phyloP scores from a whole-genome alignment of 2,888 invertebrate genomes.

The Apodemia zela region DNA sequence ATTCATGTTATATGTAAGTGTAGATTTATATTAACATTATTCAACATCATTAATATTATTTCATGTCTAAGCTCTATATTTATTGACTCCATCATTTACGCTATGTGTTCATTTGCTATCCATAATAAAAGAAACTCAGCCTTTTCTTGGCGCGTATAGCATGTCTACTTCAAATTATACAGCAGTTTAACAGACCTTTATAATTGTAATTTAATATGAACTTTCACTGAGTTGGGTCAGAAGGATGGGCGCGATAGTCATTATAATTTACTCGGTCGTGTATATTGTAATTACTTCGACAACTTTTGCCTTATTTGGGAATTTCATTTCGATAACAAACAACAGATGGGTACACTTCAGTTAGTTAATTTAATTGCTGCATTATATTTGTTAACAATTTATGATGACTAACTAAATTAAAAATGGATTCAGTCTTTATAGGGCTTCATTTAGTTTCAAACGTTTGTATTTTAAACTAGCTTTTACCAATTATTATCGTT shows the following conservation, averaged over 20 bases:
- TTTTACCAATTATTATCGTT: too few relatives aligned
- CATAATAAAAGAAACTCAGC: too few relatives aligned
- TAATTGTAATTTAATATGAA: constrained; percentile 3
- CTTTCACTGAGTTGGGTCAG: background rate
- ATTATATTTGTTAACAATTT: background rate
- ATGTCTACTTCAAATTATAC: background rate
- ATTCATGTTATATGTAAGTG: too few relatives aligned
- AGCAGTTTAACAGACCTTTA: background rate
- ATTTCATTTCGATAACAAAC: background rate
- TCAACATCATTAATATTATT: too few relatives aligned
- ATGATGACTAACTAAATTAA: too few relatives aligned
- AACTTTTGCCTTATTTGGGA: background rate
- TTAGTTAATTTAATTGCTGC: background rate
- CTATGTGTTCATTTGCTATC: too few relatives aligned
- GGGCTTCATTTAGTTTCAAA: too few relatives aligned
- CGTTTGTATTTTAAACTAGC: too few relatives aligned
- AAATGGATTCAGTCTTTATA: too few relatives aligned
- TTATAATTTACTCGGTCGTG: constrained; percentile 7
- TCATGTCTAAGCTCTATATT: too few relatives aligned
- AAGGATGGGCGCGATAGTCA: background rate
- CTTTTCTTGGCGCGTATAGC: background rate
- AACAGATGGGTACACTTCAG: background rate
- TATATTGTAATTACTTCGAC: constrained; percentile 3
- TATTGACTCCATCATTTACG: too few relatives aligned
- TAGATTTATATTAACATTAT: too few relatives aligned